A percentile compares a stretch with the other conserved stretches of the same genome.
Evolutionary conservation across 2,888 invertebrate genomes (phyloP).

Genomic region (Stratiomys singularior): DNA sequence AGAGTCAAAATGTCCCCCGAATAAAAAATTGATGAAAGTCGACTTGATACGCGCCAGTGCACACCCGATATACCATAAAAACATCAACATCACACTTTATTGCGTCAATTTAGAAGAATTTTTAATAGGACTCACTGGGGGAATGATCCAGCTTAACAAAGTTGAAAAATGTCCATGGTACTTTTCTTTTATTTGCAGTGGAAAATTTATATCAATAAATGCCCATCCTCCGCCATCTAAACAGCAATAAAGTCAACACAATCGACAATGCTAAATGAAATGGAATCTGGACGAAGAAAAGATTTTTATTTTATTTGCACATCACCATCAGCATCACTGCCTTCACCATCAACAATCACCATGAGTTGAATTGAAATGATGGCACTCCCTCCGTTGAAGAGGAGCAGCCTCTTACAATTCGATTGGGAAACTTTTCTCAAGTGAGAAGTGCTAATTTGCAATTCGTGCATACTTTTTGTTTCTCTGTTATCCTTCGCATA

Average conservation of each 20-base stretch:
- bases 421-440: background rate
- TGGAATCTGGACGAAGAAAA: constrained; percentile 2
- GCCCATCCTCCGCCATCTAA: background rate
- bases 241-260: constrained; percentile 22
- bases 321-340: constrained; percentile 5
- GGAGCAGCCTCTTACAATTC: background rate
- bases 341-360: background rate
- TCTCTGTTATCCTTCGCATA: background rate
- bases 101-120: too few species aligned
- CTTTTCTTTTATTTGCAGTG: background rate
- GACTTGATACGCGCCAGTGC: too few species aligned
- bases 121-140: too few species aligned
- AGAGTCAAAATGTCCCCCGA: background rate
- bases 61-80: too few species aligned
- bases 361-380: background rate
- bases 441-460: constrained; percentile 26
- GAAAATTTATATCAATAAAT: constrained; percentile 20
- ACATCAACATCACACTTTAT: too few species aligned
- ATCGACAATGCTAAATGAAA: constrained; percentile 2
- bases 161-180: background rate
- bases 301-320: constrained; percentile 21
- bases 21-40: background rate
- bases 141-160: too few species aligned
- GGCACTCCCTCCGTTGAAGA: background rate
- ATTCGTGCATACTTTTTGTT: constrained; percentile 8